Conservation (phyloP, 1,140 invertebrate species). For the Euura saliciscinereae region DNA sequence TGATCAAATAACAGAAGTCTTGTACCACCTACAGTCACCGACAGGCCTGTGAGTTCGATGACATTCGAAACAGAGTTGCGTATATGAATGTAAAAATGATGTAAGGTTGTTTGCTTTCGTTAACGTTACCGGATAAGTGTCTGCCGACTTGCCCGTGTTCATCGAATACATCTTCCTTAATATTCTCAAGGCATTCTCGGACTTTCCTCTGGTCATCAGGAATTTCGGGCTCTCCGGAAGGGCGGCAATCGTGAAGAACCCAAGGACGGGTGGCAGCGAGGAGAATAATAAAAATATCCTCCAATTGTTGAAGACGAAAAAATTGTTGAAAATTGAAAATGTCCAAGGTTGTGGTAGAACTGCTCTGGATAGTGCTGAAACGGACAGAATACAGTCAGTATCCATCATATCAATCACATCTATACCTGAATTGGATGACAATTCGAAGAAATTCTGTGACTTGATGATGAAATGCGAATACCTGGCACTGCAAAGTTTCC, state of each 20-base stretch:
- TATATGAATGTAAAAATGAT: too few species aligned
- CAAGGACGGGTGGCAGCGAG: slow-evolving; percentile 46
- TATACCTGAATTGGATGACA: not conserved
- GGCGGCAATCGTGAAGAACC: slow-evolving; percentile 42
- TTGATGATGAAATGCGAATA: slow-evolving; percentile 19
- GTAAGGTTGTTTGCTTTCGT: slow-evolving; percentile 23
- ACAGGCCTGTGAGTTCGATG: too few species aligned
- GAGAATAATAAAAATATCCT: slow-evolving; percentile 62
- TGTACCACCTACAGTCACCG: too few species aligned
- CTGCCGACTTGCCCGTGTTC: slow-evolving; percentile 48
- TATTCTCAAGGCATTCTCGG: slow-evolving; percentile 49
- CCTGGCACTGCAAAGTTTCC: slow-evolving; percentile 50
- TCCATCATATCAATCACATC: not conserved
- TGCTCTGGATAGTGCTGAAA: slow-evolving; percentile 59
- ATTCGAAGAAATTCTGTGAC: not conserved
- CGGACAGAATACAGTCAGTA: slow-evolving; percentile 15
- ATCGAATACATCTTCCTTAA: slow-evolving; percentile 53
- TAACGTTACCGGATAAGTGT: slow-evolving; percentile 56
- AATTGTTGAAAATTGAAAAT: slow-evolving; percentile 45
- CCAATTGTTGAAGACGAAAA: slow-evolving; percentile 60
- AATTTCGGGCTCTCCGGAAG: slow-evolving; percentile 63
- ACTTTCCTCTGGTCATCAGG: slow-evolving; percentile 55
- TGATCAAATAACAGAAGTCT: too few species aligned
- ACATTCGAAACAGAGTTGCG: too few species aligned
- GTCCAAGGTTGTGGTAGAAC: slow-evolving; percentile 54